Percentiles rank a stretch among this genome's conserved stretches.
Conservation (phyloP, 1,140 invertebrate species). For the Lanistes nyassanus region DNA sequence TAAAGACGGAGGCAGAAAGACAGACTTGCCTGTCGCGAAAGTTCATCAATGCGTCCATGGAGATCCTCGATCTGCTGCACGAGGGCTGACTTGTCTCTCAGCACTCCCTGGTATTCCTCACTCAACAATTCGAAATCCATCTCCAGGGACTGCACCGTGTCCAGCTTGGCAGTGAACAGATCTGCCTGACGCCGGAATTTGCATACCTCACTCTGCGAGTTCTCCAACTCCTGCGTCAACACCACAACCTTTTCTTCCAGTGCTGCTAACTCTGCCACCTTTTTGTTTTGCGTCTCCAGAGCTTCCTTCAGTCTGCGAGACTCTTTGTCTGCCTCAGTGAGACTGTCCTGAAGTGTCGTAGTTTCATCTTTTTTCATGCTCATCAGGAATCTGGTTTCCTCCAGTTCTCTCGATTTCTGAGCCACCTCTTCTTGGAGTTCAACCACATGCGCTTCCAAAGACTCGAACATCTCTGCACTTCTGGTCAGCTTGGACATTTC, state of each 20-base stretch:
- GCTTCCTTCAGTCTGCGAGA: conserved; percentile 29
- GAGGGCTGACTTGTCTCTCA: conserved; percentile 57
- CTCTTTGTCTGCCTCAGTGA: conserved; percentile 3
- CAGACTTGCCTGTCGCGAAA: conserved; percentile 22
- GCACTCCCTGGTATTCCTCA: conserved; percentile 53
- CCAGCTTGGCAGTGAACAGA: conserved; percentile 37
- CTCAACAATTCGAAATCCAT: conserved; percentile 53
- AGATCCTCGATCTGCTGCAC: conserved; percentile 61
- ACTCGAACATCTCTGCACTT: conserved; percentile 15
- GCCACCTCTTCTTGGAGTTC: not conserved
- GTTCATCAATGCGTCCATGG: conserved; percentile 44
- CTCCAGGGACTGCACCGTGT: conserved; percentile 44
- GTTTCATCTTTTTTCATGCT: conserved; percentile 25
- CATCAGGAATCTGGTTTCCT: conserved; percentile 18
- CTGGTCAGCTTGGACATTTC: conserved; percentile 13
- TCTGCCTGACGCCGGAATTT: conserved; percentile 36
- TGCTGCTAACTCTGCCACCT: conserved; percentile 8
- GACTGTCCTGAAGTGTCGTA: not conserved
- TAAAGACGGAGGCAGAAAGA: too few species aligned
- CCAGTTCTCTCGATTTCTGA: conserved; percentile 27
- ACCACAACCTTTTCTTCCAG: conserved; percentile 11
- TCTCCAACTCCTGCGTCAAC: conserved; percentile 25
- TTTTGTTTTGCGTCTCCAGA: conserved; percentile 24
- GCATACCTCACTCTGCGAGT: conserved; percentile 42
- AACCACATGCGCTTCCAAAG: conserved; percentile 21